These are phyloP conservation scores for Cydia fagiglandana DNA, from an alignment of 1,140 invertebrate genomes.

Conservation along the genomic window DNA sequence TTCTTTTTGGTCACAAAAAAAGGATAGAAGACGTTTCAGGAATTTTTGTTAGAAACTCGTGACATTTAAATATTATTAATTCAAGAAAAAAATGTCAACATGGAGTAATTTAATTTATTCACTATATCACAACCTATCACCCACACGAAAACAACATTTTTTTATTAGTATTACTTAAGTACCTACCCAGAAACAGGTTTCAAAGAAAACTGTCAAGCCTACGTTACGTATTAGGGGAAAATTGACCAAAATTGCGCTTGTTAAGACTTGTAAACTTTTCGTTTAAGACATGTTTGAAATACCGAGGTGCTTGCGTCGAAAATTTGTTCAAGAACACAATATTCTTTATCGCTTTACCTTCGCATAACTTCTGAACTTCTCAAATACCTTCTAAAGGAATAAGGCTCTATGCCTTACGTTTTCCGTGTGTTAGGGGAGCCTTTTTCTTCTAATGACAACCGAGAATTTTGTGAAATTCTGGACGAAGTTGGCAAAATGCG, in stretches of 20 bases:
- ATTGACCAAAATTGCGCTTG: not conserved
- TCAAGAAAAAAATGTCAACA: too few species aligned
- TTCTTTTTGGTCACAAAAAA: too few species aligned
- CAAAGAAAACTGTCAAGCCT: not conserved
- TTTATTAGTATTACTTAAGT: too few species aligned
- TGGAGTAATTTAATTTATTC: too few species aligned
- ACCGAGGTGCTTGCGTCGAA: slow-evolving; percentile 15
- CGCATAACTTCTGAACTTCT: slow-evolving; percentile 17
- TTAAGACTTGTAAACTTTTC: slow-evolving; percentile 21
- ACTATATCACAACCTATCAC: too few species aligned
- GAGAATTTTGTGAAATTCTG: not conserved
- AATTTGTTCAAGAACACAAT: slow-evolving; percentile 22
- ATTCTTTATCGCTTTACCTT: slow-evolving; percentile 25
- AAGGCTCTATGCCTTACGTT: not conserved
- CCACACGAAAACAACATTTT: too few species aligned
- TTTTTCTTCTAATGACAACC: not conserved
- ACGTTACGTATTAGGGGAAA: not conserved
- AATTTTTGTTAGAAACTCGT: too few species aligned
- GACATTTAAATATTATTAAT: too few species aligned
- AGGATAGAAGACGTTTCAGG: too few species aligned
- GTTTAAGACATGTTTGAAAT: slow-evolving; percentile 24
- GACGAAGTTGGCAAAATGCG: not conserved
- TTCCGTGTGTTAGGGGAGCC: not conserved
- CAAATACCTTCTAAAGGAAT: not conserved
- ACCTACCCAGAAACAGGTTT: not conserved